Evolutionary conservation across 2,888 invertebrate genomes (phyloP).

Genomic region (Muschampia plurimacula): DNA sequence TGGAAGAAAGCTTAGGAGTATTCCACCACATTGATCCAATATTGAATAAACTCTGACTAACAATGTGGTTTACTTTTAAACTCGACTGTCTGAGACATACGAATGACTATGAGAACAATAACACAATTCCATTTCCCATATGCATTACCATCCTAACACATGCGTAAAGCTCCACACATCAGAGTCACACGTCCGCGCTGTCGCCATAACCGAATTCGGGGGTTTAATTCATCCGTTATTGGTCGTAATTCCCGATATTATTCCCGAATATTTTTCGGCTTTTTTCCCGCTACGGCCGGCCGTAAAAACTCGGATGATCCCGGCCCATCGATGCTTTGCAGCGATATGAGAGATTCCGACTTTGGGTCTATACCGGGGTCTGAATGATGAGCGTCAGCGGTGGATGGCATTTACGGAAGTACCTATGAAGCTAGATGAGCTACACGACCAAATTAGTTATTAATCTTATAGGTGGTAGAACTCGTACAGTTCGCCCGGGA

Average conservation of each 20-base stretch:
- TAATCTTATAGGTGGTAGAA: too few species aligned
- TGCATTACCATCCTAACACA: background rate
- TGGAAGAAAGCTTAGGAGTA: too few species aligned
- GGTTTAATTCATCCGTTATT: constrained; percentile 72
- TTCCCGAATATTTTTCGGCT: constrained; percentile 71
- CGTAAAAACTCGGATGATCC: constrained; percentile 80
- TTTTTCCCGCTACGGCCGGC: constrained; percentile 64
- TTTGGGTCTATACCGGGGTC: constrained; percentile 42
- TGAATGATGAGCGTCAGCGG: background rate
- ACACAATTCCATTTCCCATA: background rate
- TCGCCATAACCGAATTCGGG: constrained; percentile 42
- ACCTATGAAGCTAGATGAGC: background rate
- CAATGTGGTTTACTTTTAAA: too few species aligned
- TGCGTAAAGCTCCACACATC: constrained; percentile 18
- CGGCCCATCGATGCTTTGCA: constrained; percentile 69
- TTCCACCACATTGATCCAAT: too few species aligned
- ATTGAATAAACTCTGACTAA: too few species aligned
- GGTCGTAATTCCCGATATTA: constrained; percentile 75
- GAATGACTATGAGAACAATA: background rate
- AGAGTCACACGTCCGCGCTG: constrained; percentile 37
- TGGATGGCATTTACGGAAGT: background rate
- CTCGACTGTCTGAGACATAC: too few species aligned
- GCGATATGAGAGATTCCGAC: constrained; percentile 75
- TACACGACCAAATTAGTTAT: too few species aligned
- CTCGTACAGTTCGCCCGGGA: too few species aligned